These are phyloP conservation scores for Chloromyia formosa DNA, from an alignment of 2,888 invertebrate species.

Conservation along the genomic window DNA sequence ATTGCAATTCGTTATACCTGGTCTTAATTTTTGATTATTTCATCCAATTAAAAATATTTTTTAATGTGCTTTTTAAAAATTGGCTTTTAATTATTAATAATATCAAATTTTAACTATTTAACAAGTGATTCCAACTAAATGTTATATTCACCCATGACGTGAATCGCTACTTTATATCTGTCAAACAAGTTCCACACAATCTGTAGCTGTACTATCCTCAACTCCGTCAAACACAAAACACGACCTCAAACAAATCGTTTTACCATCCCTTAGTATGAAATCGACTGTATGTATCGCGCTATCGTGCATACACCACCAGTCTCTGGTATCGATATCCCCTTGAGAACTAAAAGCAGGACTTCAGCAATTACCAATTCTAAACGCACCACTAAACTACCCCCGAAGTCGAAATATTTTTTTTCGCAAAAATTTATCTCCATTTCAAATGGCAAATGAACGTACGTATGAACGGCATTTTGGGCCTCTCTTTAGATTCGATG, in stretches of 20 bases:
- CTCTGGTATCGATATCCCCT: constrained; percentile 17
- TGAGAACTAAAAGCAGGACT: constrained; percentile 33
- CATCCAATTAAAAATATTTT: no score
- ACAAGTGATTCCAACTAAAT: no score
- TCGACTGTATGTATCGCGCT: not conserved
- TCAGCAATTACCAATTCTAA: constrained; percentile 44
- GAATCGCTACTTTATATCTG: no score
- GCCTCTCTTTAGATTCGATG: constrained; percentile 41
- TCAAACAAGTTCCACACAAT: constrained; percentile 1
- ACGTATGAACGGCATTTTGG: not conserved
- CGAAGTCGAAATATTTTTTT: constrained; percentile 40
- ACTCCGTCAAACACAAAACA: constrained; percentile 24
- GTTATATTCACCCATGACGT: no score
- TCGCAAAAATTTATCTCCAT: constrained; percentile 36
- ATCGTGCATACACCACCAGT: not conserved
- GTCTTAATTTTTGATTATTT: no score
- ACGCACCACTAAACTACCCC: constrained; percentile 41
- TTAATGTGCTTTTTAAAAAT: no score
- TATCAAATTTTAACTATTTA: no score
- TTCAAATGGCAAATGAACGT: constrained; percentile 7
- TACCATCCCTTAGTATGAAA: constrained; percentile 29
- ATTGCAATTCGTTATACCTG: no score
- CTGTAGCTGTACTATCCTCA: no score
- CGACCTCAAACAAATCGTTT: constrained; percentile 40
- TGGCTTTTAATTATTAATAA: no score